These are phyloP conservation scores for Oedothorax gibbosus DNA, from an alignment of 1,140 invertebrate genomes.

Conservation along the genomic window DNA sequence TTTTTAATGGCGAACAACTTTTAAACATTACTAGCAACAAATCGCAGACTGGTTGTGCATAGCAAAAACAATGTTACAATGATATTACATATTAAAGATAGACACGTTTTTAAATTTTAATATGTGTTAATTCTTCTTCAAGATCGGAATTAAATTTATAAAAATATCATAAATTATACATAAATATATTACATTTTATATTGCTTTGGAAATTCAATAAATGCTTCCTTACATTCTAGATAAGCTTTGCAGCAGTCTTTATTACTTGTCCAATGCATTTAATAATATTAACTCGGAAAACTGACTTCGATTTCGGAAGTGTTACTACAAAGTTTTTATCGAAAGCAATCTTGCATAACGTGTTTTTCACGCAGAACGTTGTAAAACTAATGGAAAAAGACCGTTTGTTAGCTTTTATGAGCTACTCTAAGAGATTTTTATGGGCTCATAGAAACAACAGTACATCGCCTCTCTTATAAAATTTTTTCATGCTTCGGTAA, in stretches of 20 bases:
- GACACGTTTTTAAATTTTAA: no score
- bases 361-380: constrained; percentile 40
- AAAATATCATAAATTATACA: no score
- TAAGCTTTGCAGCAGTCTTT: constrained; percentile 14
- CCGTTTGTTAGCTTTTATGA: constrained; percentile 51
- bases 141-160: no score
- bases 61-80: no score
- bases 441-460: constrained; percentile 34
- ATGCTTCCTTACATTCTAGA: constrained; percentile 11
- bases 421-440: constrained; percentile 29
- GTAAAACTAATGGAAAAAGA: constrained; percentile 46
- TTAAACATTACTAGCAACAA: no score
- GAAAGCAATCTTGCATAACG: constrained; percentile 40
- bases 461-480: constrained; percentile 34
- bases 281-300: constrained; percentile 4
- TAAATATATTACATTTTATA: no score
- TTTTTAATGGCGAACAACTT: no score
- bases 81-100: no score
- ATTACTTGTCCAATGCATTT: background rate
- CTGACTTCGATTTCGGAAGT: constrained; percentile 25
- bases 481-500: constrained; percentile 7
- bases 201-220: background rate
- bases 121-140: no score
- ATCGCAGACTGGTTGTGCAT: no score
- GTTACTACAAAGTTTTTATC: constrained; percentile 32